Conservation (phyloP, 2,797 vertebrate genomes). For the Crocidura indochinensis region DNA sequence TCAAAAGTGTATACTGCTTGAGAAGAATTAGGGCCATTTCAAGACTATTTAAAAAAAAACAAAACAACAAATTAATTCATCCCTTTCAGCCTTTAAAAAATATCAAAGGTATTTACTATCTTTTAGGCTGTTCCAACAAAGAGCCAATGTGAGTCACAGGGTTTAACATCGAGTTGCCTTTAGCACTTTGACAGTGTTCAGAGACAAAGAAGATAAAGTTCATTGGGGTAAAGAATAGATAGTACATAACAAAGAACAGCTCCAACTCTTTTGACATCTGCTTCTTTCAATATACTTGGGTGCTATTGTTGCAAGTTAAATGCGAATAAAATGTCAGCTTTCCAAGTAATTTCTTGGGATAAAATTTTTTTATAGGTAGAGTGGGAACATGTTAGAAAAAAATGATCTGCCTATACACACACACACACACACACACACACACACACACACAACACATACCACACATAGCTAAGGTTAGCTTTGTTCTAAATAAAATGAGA, state of each 20-base stretch:
- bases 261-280: background rate
- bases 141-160: too few species aligned
- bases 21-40: background rate
- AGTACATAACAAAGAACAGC: background rate
- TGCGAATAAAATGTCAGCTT: background rate
- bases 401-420: too few species aligned
- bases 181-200: background rate
- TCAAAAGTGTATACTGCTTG: background rate
- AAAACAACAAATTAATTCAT: too few species aligned
- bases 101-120: background rate
- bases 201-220: background rate
- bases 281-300: background rate
- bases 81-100: conserved; percentile 21
- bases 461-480: background rate
- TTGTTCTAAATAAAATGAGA: background rate
- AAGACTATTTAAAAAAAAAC: background rate
- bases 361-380: background rate
- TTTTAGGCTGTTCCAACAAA: background rate
- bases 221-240: background rate
- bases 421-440: too few species aligned
- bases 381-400: background rate
- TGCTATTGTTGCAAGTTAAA: background rate
- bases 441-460: background rate
- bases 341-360: background rate
- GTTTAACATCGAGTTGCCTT: background rate